These are phyloP conservation scores for Platanista minor DNA, from an alignment of 2,113 vertebrate genomes.

Conservation along the genomic window DNA sequence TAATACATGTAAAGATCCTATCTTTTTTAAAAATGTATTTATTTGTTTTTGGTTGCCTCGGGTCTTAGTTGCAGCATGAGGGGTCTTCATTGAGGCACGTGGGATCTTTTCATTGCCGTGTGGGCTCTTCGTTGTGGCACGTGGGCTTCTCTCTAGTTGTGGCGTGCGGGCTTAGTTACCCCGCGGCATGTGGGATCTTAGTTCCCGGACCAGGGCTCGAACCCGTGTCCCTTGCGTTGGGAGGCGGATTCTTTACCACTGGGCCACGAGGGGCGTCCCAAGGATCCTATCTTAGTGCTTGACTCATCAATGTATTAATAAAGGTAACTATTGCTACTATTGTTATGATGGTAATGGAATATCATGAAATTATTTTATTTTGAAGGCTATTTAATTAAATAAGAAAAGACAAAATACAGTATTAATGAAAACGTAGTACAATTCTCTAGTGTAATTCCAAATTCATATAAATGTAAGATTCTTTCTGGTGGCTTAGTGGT, in stretches of 20 bases:
- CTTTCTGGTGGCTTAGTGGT: no score
- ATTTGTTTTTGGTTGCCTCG: no score
- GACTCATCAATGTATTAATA: not conserved
- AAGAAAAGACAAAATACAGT: not conserved
- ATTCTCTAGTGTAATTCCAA: not conserved
- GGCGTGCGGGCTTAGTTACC: no score
- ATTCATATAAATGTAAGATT: not conserved
- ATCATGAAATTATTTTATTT: not conserved
- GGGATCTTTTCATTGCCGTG: no score
- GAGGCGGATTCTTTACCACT: no score
- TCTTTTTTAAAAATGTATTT: not conserved
- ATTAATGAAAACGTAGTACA: not conserved
- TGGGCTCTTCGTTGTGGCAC: no score
- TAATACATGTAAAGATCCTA: not conserved
- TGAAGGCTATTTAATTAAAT: not conserved
- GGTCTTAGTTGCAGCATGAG: no score
- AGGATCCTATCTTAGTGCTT: not conserved
- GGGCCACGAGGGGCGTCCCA: not conserved
- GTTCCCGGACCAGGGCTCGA: no score
- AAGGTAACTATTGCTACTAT: not conserved
- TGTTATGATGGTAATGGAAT: not conserved
- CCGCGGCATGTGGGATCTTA: no score
- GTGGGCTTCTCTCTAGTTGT: no score
- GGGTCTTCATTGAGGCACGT: no score
- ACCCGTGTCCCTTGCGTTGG: no score